phyloP scores from a whole-genome alignment of 2,113 vertebrate genomes.

The Turdus rufiventris region DNA sequence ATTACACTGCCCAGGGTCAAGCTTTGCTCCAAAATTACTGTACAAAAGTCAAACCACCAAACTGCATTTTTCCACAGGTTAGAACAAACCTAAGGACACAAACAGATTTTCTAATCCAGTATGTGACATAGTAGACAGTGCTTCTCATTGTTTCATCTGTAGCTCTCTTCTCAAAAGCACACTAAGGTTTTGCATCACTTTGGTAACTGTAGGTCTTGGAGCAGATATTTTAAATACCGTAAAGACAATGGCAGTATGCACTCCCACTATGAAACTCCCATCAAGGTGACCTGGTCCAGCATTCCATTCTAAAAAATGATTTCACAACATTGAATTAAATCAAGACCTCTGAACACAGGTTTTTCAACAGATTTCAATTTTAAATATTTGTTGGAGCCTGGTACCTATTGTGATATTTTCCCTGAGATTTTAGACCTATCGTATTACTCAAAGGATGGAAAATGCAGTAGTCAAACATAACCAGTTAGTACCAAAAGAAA shows the following conservation, averaged over 20 bases:
- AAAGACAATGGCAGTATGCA: background rate
- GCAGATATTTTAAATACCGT: background rate
- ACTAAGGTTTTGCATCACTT: background rate
- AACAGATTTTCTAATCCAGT: background rate
- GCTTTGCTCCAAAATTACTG: background rate
- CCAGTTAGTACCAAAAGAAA: background rate
- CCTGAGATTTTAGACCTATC: background rate
- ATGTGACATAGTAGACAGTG: background rate
- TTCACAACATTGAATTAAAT: background rate
- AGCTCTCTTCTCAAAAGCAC: background rate
- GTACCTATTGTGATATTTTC: background rate
- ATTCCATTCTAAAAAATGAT: background rate
- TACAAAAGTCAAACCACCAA: background rate
- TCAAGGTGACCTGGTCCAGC: background rate
- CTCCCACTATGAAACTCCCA: background rate
- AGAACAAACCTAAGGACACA: background rate
- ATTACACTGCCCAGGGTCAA: background rate
- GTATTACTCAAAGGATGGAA: background rate
- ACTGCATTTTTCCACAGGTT: background rate
- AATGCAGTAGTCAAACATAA: background rate
- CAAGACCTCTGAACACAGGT: background rate
- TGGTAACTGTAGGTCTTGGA: background rate
- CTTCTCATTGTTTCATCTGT: background rate
- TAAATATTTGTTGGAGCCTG: background rate
- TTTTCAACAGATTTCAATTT: background rate